Evolutionary conservation across 2,888 invertebrate species (phyloP), one percentile per base, ranked within the genome.

Genomic region (Phytoseiulus persimilis): DNA sequence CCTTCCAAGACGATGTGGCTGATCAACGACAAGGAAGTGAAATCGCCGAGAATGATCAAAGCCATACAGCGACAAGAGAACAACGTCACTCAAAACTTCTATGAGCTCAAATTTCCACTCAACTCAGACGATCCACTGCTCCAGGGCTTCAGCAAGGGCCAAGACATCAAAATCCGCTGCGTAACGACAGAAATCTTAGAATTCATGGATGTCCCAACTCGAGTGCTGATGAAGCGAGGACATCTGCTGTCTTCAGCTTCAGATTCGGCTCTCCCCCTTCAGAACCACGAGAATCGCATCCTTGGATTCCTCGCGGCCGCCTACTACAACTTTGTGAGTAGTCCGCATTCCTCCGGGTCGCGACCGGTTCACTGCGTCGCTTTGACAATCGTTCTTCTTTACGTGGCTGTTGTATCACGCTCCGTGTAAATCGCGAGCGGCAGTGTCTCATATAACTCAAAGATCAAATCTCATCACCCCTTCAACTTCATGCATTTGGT

Each of bases 311-410:
- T 87, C 32, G 87, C 87, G 9, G 87, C 87, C 33, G 87, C 87
- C 6, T 87, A 87, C 87, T 87, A 87, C 87, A 87, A n/a, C 32
- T 87, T 87, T 32, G 87, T 87, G 33, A 87, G 87, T 45, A 87
- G 39, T 87, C 87, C 87, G 33, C 87, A 87, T 87, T 87, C 87
- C 32, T 33, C 87, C 32, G 87, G 87, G 5, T 31, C 87, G 28
- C 32, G 87, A 33, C 87, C 87, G n/a, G 32, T 45, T 6, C 45
- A 33, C 39, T 87, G 87, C 45, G n/a, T 87, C 33, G 87, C 87
- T 2, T 39, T 87, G n/a, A 87, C 87, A 32, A 45, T 87, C 32
- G 65, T 65, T 28, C 65, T 65, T 65, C 65, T 65, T 14, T 65
- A 65, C 65, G 65, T 65, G 65, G 65, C 65, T 65, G 65, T 65